Percentiles rank a stretch among this genome's conserved stretches.
Evolutionary conservation across 1,140 invertebrate genomes (phyloP).

Genomic region (Ceratina calcarata): DNA sequence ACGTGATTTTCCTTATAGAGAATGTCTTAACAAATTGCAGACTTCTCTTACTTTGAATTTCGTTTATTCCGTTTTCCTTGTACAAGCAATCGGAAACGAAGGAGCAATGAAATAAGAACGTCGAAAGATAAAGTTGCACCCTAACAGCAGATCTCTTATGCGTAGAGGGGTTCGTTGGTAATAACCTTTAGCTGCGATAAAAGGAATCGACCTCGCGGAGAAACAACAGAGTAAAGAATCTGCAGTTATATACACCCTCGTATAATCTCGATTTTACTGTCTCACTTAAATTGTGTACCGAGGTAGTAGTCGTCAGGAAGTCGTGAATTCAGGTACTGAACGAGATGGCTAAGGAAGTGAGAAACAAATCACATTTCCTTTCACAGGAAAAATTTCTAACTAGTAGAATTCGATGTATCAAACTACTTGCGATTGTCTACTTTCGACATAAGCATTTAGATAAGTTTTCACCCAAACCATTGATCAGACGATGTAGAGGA

Average conservation of each 20-base stretch:
- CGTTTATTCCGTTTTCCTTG: too few species aligned
- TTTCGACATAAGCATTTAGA: too few species aligned
- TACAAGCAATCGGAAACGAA: too few species aligned
- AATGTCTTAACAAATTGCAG: too few species aligned
- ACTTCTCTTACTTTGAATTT: too few species aligned
- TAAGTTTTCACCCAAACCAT: too few species aligned
- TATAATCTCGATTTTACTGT: conserved; percentile 66
- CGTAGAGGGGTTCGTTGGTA: conserved; percentile 26
- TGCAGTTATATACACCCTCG: conserved; percentile 33
- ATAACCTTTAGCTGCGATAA: conserved; percentile 70
- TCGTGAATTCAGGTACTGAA: too few species aligned
- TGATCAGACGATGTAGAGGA: neutral
- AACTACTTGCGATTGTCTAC: too few species aligned
- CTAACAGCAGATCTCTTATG: conserved; percentile 1
- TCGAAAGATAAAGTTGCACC: conserved; percentile 19
- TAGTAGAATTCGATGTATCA: too few species aligned
- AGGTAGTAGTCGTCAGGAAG: neutral
- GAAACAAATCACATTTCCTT: conserved; percentile 13
- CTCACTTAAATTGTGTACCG: conserved; percentile 47
- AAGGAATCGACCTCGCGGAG: conserved; percentile 60
- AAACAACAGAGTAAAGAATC: conserved; percentile 47
- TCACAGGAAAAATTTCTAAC: too few species aligned
- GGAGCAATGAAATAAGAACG: conserved; percentile 28
- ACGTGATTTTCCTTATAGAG: too few species aligned
- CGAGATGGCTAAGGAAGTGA: neutral